A percentile compares a stretch with the other conserved stretches of the same genome.
Evolutionary conservation across 2,113 vertebrate species (phyloP).

Genomic region (Neogobius melanostomus): DNA sequence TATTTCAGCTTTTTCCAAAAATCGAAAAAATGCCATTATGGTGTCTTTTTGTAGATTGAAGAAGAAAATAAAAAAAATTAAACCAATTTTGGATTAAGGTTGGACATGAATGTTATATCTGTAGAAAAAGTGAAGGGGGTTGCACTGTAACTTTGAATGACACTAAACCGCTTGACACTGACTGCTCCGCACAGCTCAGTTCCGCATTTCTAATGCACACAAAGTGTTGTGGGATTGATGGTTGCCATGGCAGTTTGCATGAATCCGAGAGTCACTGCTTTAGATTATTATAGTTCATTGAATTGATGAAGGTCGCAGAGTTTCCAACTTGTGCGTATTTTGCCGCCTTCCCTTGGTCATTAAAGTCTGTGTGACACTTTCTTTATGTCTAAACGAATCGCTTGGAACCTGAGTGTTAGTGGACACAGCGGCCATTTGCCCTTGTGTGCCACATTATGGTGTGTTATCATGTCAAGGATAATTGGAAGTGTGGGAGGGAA

Average conservation of each 20-base stretch:
- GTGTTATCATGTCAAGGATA: conserved; percentile 76
- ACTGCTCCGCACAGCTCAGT: background rate
- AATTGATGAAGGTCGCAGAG: background rate
- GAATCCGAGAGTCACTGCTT: background rate
- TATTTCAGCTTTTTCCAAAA: too few relatives aligned
- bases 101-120: too few relatives aligned
- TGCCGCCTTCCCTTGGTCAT: background rate
- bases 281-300: background rate
- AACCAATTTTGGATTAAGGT: too few relatives aligned
- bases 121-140: too few relatives aligned
- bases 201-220: background rate
- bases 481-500: conserved; percentile 75
- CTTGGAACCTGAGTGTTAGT: conserved; percentile 40
- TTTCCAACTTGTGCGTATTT: background rate
- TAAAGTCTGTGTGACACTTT: background rate
- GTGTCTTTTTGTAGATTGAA: too few relatives aligned
- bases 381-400: conserved; percentile 12
- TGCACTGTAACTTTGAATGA: background rate
- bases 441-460: conserved; percentile 75
- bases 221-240: too few relatives aligned
- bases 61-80: too few relatives aligned
- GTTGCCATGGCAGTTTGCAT: conserved; percentile 4
- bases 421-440: conserved; percentile 60
- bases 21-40: too few relatives aligned
- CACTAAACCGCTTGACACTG: background rate